phyloP scores from a whole-genome alignment of 2,113 vertebrate species.

The Xenotilapia caudafasciata region DNA sequence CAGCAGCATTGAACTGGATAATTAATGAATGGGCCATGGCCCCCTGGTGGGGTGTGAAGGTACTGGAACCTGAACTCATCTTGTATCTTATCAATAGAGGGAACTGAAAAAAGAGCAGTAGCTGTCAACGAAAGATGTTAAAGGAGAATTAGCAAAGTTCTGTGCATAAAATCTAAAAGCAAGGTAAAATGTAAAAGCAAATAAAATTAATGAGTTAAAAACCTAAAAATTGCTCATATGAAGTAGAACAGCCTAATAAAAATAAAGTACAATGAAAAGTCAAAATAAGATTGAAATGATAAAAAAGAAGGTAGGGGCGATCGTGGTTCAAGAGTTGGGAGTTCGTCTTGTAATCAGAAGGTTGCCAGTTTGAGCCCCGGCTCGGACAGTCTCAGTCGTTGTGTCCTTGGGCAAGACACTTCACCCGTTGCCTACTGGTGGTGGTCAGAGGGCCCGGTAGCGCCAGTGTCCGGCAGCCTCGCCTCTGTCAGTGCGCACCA shows the following conservation, averaged over 20 bases:
- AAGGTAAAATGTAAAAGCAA: neutral
- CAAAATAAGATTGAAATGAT: neutral
- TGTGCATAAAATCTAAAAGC: neutral
- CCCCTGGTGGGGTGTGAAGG: neutral
- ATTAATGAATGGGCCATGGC: neutral
- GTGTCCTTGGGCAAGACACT: neutral
- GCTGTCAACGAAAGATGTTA: neutral
- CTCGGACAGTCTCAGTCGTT: fast-evolving
- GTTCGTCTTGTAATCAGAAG: neutral
- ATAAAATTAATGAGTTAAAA: neutral
- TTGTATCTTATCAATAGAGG: neutral
- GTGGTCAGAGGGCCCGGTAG: neutral
- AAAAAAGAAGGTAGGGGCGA: neutral
- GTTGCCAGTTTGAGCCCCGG: fast-evolving
- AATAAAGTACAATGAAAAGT: neutral
- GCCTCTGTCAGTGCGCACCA: neutral
- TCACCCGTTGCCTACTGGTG: neutral
- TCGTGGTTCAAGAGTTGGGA: neutral
- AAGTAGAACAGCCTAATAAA: neutral
- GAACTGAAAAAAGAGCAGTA: neutral
- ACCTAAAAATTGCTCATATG: neutral
- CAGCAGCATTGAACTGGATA: neutral
- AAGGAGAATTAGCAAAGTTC: neutral
- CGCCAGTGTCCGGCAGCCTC: neutral
- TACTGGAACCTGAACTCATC: neutral